Percentiles rank a stretch among this genome's conserved stretches.
These are phyloP conservation scores for Puntigrus tetrazona DNA, from an alignment of 2,113 vertebrate species.

Conservation along the genomic window DNA sequence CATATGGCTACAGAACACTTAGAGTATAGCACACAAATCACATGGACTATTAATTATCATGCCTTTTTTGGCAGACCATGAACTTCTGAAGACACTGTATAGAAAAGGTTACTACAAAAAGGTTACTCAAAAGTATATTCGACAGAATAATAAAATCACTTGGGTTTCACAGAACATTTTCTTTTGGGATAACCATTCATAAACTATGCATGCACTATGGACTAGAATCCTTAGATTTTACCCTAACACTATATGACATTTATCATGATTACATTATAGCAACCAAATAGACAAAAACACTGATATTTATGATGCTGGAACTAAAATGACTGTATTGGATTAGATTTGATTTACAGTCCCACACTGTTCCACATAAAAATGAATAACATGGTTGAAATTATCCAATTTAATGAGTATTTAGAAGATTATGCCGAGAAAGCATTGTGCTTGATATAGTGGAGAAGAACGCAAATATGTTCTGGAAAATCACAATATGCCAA, in stretches of 20 bases:
- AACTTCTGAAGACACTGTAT: not conserved
- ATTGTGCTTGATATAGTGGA: not conserved
- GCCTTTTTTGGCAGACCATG: not conserved
- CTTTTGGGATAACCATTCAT: not conserved
- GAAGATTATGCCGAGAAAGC: not conserved
- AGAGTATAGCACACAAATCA: not conserved
- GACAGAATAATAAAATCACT: not conserved
- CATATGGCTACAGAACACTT: not conserved
- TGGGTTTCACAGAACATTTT: not conserved
- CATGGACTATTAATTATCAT: not conserved
- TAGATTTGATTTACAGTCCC: slow-evolving; percentile 34
- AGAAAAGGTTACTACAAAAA: not conserved
- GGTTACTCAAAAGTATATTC: not conserved
- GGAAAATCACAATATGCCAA: not conserved
- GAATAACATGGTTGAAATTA: slow-evolving; percentile 1
- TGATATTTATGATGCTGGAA: not conserved
- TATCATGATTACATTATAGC: not conserved
- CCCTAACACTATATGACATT: not conserved
- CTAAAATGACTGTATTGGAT: not conserved
- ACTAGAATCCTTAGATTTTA: not conserved
- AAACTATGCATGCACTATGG: not conserved
- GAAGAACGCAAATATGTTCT: slow-evolving; percentile 2
- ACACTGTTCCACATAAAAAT: slow-evolving; percentile 3
- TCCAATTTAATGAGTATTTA: not conserved
- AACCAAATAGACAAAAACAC: no score